A percentile compares a stretch with the other conserved stretches of the same genome.
Evolutionary conservation across 2,113 vertebrate genomes (phyloP).

Genomic region (Python bivittatus): DNA sequence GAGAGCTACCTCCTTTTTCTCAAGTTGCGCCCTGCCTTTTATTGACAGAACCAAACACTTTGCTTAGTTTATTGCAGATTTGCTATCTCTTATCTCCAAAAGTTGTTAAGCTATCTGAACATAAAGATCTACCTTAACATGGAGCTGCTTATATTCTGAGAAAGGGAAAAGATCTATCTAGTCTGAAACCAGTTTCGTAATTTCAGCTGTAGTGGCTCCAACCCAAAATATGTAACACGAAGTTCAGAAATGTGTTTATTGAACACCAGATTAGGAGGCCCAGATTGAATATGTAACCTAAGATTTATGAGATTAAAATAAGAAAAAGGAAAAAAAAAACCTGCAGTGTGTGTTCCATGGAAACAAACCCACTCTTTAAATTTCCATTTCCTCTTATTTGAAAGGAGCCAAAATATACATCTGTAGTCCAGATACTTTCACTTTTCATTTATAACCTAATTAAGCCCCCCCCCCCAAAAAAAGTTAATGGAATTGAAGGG

Average conservation of each 20-base stretch:
- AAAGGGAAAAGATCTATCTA: neutral
- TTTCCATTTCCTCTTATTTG: constrained; percentile 19
- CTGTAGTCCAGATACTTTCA: constrained; percentile 23
- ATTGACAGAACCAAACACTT: neutral
- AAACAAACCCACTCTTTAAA: constrained; percentile 8
- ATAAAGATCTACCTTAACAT: neutral
- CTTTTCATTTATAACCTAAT: constrained; percentile 26
- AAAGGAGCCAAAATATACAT: constrained; percentile 13
- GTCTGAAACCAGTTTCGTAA: neutral
- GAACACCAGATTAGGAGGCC: constrained; percentile 6
- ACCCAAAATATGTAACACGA: constrained; percentile 5
- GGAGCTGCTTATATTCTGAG: neutral
- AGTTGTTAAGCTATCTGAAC: neutral
- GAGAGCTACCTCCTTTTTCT: neutral
- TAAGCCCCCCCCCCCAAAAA: neutral
- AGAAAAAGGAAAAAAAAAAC: neutral
- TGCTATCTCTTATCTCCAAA: neutral
- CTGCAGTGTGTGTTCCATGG: neutral
- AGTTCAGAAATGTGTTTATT: constrained; percentile 14
- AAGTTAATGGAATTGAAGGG: neutral
- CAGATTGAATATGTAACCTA: neutral
- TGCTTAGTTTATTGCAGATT: neutral
- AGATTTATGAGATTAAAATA: neutral
- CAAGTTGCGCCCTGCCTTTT: neutral
- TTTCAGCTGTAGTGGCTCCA: neutral